phyloP scores from a whole-genome alignment of 2,113 vertebrate species.

The Nicator chloris region DNA sequence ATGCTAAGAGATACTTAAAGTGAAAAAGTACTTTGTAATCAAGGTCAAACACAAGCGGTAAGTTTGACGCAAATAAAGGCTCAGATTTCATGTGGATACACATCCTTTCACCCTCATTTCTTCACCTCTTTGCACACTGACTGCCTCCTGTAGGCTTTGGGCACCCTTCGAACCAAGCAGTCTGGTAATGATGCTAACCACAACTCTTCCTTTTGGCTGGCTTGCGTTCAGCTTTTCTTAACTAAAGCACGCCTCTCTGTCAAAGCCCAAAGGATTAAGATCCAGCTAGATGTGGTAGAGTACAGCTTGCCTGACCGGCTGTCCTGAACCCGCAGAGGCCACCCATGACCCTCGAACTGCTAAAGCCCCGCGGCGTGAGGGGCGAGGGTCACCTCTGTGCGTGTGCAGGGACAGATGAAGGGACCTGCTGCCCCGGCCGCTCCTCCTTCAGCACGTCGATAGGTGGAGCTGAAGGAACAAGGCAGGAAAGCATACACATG shows the following conservation, averaged over 20 bases:
- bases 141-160: background rate
- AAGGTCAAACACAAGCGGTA: background rate
- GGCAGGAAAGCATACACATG: accelerated
- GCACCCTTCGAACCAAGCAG: background rate
- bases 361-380: background rate
- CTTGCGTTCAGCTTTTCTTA: background rate
- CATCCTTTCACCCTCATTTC: background rate
- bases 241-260: background rate
- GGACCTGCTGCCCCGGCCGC: background rate
- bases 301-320: background rate
- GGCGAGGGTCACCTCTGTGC: background rate
- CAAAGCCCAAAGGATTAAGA: background rate
- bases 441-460: background rate
- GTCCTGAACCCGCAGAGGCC: background rate
- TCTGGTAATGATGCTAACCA: background rate
- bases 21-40: background rate
- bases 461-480: conserved; percentile 41
- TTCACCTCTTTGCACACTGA: background rate
- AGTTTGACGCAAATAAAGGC: background rate
- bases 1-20: background rate
- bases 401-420: background rate
- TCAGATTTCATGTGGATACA: background rate
- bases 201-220: background rate
- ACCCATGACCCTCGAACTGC: background rate
- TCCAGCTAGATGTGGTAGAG: background rate